Evolutionary conservation across 2,888 invertebrate genomes (phyloP).

Genomic region (Boloria selene): DNA sequence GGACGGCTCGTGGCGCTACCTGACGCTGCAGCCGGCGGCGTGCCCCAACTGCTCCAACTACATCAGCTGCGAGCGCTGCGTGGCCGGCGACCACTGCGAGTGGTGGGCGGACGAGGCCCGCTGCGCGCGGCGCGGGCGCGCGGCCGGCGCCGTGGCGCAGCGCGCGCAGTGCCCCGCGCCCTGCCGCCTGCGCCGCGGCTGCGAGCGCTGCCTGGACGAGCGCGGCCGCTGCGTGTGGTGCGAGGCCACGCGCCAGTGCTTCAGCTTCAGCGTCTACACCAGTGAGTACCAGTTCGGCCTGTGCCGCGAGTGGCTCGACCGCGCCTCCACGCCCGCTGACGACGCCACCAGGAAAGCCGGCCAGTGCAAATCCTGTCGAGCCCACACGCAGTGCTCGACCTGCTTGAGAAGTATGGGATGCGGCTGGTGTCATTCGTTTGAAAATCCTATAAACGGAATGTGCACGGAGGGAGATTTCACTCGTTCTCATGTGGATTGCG

Average conservation of each 20-base stretch:
- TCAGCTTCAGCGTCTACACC: slow-evolving; percentile 97
- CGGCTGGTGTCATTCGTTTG: slow-evolving; percentile 96
- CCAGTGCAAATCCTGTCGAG: slow-evolving; percentile 91
- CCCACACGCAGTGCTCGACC: slow-evolving; percentile 88
- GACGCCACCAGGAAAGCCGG: slow-evolving; percentile 73
- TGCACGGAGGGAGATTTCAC: slow-evolving; percentile 94
- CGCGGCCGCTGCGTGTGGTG: slow-evolving; percentile 97
- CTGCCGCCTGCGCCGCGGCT: slow-evolving; percentile 89
- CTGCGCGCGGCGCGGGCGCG: slow-evolving; percentile 90
- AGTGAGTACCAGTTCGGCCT: slow-evolving; percentile 96
- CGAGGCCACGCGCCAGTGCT: slow-evolving; percentile 94
- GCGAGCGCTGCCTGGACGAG: slow-evolving; percentile 92
- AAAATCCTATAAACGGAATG: slow-evolving; percentile 93
- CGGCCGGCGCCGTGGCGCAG: slow-evolving; percentile 85
- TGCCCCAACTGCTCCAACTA: slow-evolving; percentile 95
- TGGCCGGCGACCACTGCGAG: slow-evolving; percentile 90
- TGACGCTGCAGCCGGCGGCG: slow-evolving; percentile 90
- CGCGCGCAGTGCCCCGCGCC: slow-evolving; percentile 89
- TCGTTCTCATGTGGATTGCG: slow-evolving; percentile 88
- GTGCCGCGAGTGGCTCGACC: slow-evolving; percentile 96
- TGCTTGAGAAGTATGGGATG: slow-evolving; percentile 93
- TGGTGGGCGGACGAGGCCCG: slow-evolving; percentile 96
- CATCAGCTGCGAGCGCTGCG: slow-evolving; percentile 93
- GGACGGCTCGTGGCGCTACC: slow-evolving; percentile 87
- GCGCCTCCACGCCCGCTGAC: slow-evolving; percentile 80